These are phyloP conservation scores for Leucozona laternaria DNA, from an alignment of 2,888 invertebrate genomes.

Conservation along the genomic window DNA sequence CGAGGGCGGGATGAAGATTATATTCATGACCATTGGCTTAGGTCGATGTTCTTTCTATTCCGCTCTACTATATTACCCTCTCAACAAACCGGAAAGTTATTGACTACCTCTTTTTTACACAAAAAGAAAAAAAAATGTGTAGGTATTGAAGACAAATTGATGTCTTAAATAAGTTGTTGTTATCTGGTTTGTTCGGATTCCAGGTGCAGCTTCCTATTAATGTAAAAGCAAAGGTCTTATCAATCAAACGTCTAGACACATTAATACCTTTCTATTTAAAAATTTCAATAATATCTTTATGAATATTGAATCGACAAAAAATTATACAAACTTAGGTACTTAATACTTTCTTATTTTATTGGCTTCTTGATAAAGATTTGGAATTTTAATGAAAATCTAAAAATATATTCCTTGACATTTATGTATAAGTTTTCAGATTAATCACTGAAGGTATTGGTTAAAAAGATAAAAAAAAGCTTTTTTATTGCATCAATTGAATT, in stretches of 20 bases:
- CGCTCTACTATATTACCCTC: conserved; percentile 17
- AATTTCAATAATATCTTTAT: conserved; percentile 17
- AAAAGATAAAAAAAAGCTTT: not conserved
- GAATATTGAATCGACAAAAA: conserved; percentile 11
- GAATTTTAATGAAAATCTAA: conserved; percentile 1
- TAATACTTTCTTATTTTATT: not conserved
- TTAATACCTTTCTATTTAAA: conserved; percentile 6
- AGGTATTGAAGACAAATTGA: conserved; percentile 50
- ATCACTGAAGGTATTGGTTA: not conserved
- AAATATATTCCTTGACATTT: not conserved
- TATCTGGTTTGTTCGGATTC: conserved; percentile 12
- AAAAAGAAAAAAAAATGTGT: not conserved
- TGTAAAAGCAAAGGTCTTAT: conserved; percentile 30
- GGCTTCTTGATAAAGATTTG: not conserved
- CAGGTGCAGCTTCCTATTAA: conserved; percentile 14
- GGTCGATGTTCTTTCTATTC: not conserved
- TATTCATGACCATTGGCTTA: conserved; percentile 62
- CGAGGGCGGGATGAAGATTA: conserved; percentile 29
- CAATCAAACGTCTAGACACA: conserved; percentile 42
- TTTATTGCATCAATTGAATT: not conserved
- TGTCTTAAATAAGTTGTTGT: conserved; percentile 36
- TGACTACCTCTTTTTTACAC: conserved; percentile 26
- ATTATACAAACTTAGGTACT: not conserved
- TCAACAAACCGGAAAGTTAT: conserved; percentile 27
- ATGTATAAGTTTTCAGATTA: not conserved